These are phyloP conservation scores for Mormyrops boulengeri DNA, from an alignment of 2,797 vertebrate genomes.

Conservation along the genomic window DNA sequence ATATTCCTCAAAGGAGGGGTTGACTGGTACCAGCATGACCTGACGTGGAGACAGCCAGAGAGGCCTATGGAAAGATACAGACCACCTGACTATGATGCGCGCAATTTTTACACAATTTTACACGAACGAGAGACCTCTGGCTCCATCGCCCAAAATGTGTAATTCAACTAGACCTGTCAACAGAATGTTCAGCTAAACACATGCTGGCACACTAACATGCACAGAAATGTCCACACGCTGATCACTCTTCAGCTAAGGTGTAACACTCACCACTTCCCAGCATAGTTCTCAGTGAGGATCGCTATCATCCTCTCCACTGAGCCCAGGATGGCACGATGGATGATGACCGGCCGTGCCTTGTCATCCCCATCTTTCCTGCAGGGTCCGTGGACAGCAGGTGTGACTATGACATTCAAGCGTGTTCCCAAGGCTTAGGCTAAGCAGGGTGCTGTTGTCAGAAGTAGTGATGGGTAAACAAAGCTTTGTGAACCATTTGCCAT, in stretches of 20 bases:
- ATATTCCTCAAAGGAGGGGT: slow-evolving; percentile 76
- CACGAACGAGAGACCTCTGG: background rate
- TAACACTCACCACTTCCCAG: slow-evolving; percentile 82
- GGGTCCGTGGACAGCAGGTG: background rate
- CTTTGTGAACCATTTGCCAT: background rate
- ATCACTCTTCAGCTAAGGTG: background rate
- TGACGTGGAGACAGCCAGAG: slow-evolving; percentile 90
- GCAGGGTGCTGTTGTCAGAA: background rate
- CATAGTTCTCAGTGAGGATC: slow-evolving; percentile 89
- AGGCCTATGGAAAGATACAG: slow-evolving; percentile 65
- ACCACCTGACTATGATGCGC: background rate
- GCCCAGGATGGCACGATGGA: slow-evolving; percentile 89
- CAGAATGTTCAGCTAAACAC: background rate
- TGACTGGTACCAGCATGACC: slow-evolving; percentile 87
- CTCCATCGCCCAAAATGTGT: background rate
- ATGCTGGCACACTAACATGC: background rate
- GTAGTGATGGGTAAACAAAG: background rate
- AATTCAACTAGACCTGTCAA: background rate
- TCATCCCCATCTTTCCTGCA: slow-evolving; percentile 73
- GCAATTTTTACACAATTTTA: background rate
- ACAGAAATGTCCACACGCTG: background rate
- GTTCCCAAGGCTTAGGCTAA: background rate
- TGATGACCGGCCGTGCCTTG: slow-evolving; percentile 83
- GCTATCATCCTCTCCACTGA: slow-evolving; percentile 94
- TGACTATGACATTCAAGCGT: background rate